Evolutionary conservation across 2,888 invertebrate species (phyloP), one percentile per base, ranked within the genome.

Genomic region (Philhelius pedissequus): DNA sequence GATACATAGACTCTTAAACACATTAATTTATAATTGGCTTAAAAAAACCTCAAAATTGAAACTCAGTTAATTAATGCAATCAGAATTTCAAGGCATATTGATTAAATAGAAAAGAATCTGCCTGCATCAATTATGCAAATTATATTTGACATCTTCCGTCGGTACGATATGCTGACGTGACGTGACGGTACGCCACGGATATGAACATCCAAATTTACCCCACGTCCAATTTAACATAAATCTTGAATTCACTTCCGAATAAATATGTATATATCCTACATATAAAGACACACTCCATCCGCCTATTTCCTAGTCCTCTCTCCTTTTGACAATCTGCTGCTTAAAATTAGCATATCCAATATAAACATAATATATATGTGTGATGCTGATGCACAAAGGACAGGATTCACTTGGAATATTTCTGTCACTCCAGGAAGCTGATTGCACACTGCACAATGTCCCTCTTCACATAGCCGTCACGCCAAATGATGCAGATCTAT

Each of bases 221-320:
- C 32, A 18, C n/a, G 13, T 22, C 13, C 45, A 45, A 43, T 45
- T 30, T 13, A n/a, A 45, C 62, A 64, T 64, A 45, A 64, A 64
- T 64, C 62, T 64, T 64, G 7, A 64, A 64, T 64, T 32, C 62
- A 30, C 32, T 64, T 64, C 62, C 62, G 18, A 18, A 30, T 30
- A 40, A 38, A 58, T 25, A 43, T 58, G 22, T 8, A 40, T 8
- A 40, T 43, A 40, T 40, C 40, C 20, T 25, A n/a, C 9, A 8
- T 15, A n/a, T n/a, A n/a, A 6, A 18, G 27, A 43, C 25, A 62
- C 9, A 11, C 8, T 30, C 45, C 45, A 64, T 64, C 62, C 43
- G 30, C 20, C 30, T 45, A 18, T 64, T 22, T 35, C 35, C 35
- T 32, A 13, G 38, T 5, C n/a, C 3, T 43, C 6, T 45, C 43